Conservation (phyloP, 2,113 vertebrate genomes). For the Hippocampus mohnikei region DNA sequence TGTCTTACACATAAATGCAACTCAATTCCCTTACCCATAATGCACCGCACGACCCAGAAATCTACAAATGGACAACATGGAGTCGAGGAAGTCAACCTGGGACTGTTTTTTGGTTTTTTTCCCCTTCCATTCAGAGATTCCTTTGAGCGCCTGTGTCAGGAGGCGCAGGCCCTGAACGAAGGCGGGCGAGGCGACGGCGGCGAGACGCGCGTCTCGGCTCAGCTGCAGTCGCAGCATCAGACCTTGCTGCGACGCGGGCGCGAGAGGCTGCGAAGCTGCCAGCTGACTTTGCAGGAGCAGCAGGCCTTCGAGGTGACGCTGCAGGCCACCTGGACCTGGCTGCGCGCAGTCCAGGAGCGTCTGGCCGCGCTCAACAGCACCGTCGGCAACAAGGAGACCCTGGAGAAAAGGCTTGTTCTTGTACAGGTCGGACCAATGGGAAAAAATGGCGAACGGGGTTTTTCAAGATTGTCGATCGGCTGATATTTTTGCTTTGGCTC, state of each 20-base stretch:
- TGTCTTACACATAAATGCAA: too few species aligned
- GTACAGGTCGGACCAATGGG: conserved; percentile 78
- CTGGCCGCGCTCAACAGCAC: conserved; percentile 81
- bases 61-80: too few species aligned
- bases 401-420: conserved; percentile 82
- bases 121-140: conserved; percentile 80
- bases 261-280: conserved; percentile 79
- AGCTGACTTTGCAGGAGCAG: conserved; percentile 88
- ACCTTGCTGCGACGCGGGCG: conserved; percentile 77
- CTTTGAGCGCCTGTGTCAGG: conserved; percentile 85
- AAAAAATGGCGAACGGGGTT: too few species aligned
- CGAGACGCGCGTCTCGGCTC: conserved; percentile 80
- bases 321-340: conserved; percentile 84
- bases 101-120: neutral
- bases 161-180: conserved; percentile 83
- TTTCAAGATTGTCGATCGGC: too few species aligned
- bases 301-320: conserved; percentile 86
- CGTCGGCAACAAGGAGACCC: conserved; percentile 78
- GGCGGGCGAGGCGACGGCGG: conserved; percentile 79
- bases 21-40: too few species aligned
- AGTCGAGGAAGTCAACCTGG: neutral
- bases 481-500: too few species aligned
- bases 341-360: conserved; percentile 81
- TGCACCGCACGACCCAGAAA: too few species aligned
- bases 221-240: conserved; percentile 84